phyloP scores from a whole-genome alignment of 2,113 vertebrate genomes.

The Laticauda laticaudata region DNA sequence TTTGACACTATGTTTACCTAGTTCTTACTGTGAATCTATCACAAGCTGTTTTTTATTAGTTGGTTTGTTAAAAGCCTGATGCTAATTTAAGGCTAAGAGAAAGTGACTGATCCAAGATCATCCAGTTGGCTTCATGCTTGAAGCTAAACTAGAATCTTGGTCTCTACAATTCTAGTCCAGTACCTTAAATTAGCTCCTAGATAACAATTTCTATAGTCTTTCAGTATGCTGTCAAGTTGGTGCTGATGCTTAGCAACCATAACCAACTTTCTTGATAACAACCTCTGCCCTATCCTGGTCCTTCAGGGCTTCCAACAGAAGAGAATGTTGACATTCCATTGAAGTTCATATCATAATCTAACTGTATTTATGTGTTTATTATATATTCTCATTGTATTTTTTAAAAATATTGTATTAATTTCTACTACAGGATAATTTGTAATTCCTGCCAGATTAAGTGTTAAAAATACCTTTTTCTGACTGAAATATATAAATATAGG shows the following conservation, averaged over 20 bases:
- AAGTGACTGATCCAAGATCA: background rate
- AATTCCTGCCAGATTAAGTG: background rate
- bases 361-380: background rate
- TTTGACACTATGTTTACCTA: background rate
- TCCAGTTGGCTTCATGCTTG: background rate
- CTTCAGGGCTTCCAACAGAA: background rate
- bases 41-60: background rate
- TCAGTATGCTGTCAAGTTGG: background rate
- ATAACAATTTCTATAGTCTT: background rate
- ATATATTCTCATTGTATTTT: background rate
- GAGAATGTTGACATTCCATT: background rate
- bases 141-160: background rate
- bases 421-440: background rate
- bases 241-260: background rate
- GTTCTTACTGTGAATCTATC: background rate
- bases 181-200: background rate
- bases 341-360: background rate
- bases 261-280: background rate
- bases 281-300: background rate
- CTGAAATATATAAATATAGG: conserved; percentile 64
- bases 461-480: conserved; percentile 44
- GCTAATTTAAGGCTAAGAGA: background rate
- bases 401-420: background rate
- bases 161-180: background rate
- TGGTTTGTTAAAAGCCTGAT: background rate